Evolutionary conservation across 2,888 invertebrate genomes (phyloP), one percentile per base, ranked within the genome.

Genomic region (Erpobdella octoculata): DNA sequence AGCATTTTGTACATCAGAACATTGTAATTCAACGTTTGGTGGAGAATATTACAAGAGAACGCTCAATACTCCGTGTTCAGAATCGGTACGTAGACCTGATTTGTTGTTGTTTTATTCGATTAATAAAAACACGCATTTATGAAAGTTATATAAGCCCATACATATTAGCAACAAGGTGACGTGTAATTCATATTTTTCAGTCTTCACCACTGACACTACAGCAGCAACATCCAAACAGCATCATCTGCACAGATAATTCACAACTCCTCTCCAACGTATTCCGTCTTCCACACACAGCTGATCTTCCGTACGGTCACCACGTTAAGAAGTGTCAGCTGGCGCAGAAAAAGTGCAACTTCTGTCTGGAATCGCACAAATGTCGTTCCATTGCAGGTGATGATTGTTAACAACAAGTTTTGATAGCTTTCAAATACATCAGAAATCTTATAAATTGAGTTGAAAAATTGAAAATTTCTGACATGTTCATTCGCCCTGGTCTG

Each of bases 141-240:
- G 9, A 41, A 41, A 41, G 41, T 41, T 41, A 12, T 41, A 12
- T 41, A 12, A 18, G 41, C 41, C 9, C 18, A 41, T 9, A 41
- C 21, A 59, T 9, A 8, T 59, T 59, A 25, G 9, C 33, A 33
- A 2, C n/a, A 33, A 33, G 5, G 1, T 62, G 25, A 33, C 33
- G 12, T 35, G 12, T 6, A 31, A 1, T 9, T 9, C 25, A 21
- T 8, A 62, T 1, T 28, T 31, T 28, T 18, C 61, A 61, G 31
- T 33, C 21, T 21, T 6, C 62, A 21, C 62, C 25, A 6, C 31
- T 35, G 31, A n/a, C 33, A 8, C 35, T 28, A 8, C 62, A 62
- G 12, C 33, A 35, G 31, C 33, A 62, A 28, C 33, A 62, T 35
- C 36, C 65, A 15, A 67, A 67, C 46, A 67, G 67, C 46, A 41